Conservation (phyloP, 2,888 invertebrate species). For the Onchidella celtica region DNA sequence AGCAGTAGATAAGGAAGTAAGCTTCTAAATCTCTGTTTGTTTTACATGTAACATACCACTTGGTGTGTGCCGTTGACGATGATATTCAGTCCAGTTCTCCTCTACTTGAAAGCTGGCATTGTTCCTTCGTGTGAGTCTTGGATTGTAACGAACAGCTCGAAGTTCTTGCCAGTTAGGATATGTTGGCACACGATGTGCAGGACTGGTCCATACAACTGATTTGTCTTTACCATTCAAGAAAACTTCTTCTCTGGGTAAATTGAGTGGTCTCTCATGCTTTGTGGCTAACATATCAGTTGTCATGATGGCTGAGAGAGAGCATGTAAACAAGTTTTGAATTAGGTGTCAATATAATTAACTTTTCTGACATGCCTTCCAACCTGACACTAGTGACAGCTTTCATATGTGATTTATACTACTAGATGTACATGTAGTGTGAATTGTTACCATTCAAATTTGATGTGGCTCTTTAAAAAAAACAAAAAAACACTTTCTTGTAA, state of each 20-base stretch:
- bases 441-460: no score
- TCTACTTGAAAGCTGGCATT: conserved; percentile 70
- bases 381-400: no score
- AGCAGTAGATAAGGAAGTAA: no score
- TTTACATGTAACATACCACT: conserved; percentile 67
- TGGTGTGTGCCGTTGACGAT: conserved; percentile 69
- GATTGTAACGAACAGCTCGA: conserved; percentile 65
- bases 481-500: no score
- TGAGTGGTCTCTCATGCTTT: conserved; percentile 37
- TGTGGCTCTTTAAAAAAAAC: no score
- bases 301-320: background rate
- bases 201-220: conserved; percentile 65
- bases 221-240: conserved; percentile 69
- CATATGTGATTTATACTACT: no score
- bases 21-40: no score
- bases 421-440: no score
- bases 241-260: conserved; percentile 36
- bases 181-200: conserved; percentile 69
- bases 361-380: no score
- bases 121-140: conserved; percentile 65
- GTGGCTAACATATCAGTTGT: conserved; percentile 28
- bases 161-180: conserved; percentile 67
- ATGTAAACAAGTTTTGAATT: background rate
- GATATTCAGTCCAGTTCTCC: conserved; percentile 69
- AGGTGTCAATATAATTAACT: no score